Percentiles rank a stretch among this genome's conserved stretches.
These are phyloP conservation scores for Oreotrochilus melanogaster DNA, from an alignment of 2,113 vertebrate genomes.

Conservation along the genomic window DNA sequence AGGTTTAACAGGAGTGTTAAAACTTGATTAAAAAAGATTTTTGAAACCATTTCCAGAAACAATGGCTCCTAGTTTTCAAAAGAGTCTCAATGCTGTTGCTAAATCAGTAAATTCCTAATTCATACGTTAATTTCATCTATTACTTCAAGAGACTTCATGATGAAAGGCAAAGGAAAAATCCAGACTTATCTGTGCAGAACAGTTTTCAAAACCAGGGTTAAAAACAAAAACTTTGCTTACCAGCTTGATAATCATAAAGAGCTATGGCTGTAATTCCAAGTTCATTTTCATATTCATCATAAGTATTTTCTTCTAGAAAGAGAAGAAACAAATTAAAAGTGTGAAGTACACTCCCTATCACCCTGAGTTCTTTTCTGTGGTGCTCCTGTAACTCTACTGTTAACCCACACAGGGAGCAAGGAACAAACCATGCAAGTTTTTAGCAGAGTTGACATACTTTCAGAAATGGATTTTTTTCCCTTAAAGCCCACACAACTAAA, in stretches of 20 bases:
- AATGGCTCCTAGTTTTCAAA: accelerated
- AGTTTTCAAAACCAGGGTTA: not conserved
- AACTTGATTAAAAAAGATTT: not conserved
- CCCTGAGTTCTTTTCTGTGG: accelerated
- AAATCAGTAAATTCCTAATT: not conserved
- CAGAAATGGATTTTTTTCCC: not conserved
- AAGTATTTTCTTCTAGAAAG: constrained; percentile 79
- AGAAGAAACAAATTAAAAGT: not conserved
- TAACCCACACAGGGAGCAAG: not conserved
- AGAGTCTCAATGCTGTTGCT: not conserved
- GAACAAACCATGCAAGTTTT: not conserved
- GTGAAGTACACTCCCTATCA: not conserved
- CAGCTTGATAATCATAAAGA: constrained; percentile 97
- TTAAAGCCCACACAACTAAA: not conserved
- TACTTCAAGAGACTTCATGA: not conserved
- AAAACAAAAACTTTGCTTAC: constrained; percentile 75
- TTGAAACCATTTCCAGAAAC: not conserved
- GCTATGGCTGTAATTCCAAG: constrained; percentile 93
- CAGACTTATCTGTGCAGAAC: not conserved
- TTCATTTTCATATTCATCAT: constrained; percentile 87
- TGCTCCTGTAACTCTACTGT: not conserved
- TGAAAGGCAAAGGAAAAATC: not conserved
- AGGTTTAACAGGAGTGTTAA: not conserved
- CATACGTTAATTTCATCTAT: not conserved
- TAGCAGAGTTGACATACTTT: not conserved